Percentiles rank a stretch among this genome's conserved stretches.
phyloP scores from a whole-genome alignment of 2,797 vertebrate genomes.

The Cyclopterus lumpus region DNA sequence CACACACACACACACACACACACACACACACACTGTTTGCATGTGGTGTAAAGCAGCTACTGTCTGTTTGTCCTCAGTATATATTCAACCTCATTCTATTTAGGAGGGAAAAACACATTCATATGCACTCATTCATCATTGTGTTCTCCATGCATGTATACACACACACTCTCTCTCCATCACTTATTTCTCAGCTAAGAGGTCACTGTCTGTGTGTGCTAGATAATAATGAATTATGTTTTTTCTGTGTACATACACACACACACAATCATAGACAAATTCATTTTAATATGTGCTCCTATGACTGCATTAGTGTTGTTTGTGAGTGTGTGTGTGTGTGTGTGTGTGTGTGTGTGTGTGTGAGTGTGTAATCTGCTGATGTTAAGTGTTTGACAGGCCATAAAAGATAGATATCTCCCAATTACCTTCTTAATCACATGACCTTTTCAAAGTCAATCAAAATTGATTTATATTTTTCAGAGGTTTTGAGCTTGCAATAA shows the following conservation, averaged over 20 bases:
- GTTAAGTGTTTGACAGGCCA: constrained; percentile 56
- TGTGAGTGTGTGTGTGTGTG: background rate
- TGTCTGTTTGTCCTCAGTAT: constrained; percentile 40
- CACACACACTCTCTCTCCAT: constrained; percentile 27
- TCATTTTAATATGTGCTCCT: background rate
- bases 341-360: constrained; percentile 3
- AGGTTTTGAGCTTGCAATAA: constrained; percentile 29
- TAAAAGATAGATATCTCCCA: constrained; percentile 67
- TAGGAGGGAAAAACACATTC: background rate
- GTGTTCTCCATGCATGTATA: constrained; percentile 32
- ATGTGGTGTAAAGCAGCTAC: constrained; percentile 30
- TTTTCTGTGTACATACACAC: constrained; percentile 15
- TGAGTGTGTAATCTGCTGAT: constrained; percentile 46
- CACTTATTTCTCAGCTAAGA: constrained; percentile 50
- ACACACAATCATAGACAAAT: background rate
- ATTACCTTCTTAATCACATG: constrained; percentile 63
- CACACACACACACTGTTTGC: constrained; percentile 14
- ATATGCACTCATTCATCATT: constrained; percentile 26
- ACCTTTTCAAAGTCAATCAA: constrained; percentile 74
- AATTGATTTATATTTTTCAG: constrained; percentile 38
- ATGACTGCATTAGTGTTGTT: background rate
- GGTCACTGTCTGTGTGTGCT: constrained; percentile 58
- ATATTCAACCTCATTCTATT: constrained; percentile 50
- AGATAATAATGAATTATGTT: constrained; percentile 67
- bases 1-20: background rate